Percentiles rank a stretch among this genome's conserved stretches.
Conservation (phyloP, 2,888 invertebrate species). For the Dermolepida albohirtum region DNA sequence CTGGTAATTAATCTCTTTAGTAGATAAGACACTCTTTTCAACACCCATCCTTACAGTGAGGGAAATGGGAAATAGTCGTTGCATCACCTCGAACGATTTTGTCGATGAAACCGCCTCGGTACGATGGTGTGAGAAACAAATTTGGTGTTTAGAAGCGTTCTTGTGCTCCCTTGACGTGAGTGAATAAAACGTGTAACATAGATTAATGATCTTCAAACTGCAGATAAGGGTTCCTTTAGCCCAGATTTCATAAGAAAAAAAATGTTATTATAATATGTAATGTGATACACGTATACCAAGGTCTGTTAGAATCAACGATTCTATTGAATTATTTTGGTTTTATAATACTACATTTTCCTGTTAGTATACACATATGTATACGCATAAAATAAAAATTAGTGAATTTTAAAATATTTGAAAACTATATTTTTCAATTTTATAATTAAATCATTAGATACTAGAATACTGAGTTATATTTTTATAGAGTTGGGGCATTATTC, state of each 20-base stretch:
- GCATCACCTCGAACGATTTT: constrained; percentile 17
- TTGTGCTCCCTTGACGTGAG: constrained; percentile 31
- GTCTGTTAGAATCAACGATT: too few relatives aligned
- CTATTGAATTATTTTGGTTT: too few relatives aligned
- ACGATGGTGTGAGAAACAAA: constrained; percentile 36
- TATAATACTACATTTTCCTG: too few relatives aligned
- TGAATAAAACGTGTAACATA: constrained; percentile 36
- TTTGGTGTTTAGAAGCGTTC: constrained; percentile 35
- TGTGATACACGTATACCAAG: not conserved
- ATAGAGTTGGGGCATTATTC: too few relatives aligned
- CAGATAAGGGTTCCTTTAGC: constrained; percentile 20
- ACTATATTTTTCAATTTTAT: too few relatives aligned
- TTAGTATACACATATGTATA: too few relatives aligned
- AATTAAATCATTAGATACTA: too few relatives aligned
- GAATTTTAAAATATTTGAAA: too few relatives aligned
- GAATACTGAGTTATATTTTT: too few relatives aligned
- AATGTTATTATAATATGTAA: constrained; percentile 18
- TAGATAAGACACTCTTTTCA: constrained; percentile 26
- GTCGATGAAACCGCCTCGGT: constrained; percentile 25
- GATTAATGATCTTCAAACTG: constrained; percentile 33
- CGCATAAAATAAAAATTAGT: too few relatives aligned
- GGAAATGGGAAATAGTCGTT: constrained; percentile 22
- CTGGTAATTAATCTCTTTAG: constrained; percentile 41
- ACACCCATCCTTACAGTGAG: not conserved
- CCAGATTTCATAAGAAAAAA: constrained; percentile 16